Conservation (phyloP, 1,140 invertebrate species). For the Heliconius melpomene region DNA sequence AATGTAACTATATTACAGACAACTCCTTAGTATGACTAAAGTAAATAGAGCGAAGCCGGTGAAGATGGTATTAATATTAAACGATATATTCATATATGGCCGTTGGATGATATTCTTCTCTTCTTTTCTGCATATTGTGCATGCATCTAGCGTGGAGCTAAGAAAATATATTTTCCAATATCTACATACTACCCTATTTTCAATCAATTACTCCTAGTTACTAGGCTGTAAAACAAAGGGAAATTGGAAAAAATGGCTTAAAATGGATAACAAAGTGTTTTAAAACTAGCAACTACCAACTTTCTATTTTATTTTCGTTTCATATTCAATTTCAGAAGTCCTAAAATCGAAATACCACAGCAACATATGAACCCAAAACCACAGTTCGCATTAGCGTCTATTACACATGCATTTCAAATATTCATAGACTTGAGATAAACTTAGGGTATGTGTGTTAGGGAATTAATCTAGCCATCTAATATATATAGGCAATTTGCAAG, state of each 20-base stretch:
- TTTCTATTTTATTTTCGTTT: background rate
- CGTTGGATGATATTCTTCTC: no score
- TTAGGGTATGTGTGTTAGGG: background rate
- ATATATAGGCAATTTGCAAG: constrained; percentile 9
- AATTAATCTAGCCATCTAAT: background rate
- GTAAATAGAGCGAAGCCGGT: background rate
- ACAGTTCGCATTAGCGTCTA: background rate
- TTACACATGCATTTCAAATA: constrained; percentile 2
- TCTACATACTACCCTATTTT: no score
- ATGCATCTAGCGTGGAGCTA: no score
- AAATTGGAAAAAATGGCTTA: no score
- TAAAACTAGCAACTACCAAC: no score
- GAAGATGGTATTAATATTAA: background rate
- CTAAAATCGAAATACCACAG: background rate
- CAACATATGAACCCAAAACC: background rate
- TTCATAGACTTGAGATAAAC: background rate
- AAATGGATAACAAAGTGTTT: no score
- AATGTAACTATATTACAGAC: background rate
- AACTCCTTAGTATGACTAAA: background rate
- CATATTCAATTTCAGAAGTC: background rate
- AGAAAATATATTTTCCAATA: no score
- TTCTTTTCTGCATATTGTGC: no score
- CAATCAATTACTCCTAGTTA: no score
- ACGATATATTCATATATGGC: background rate
- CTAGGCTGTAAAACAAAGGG: no score